Evolutionary conservation across 2,888 invertebrate genomes (phyloP).

Genomic region (Dasysyrphus albostriatus): DNA sequence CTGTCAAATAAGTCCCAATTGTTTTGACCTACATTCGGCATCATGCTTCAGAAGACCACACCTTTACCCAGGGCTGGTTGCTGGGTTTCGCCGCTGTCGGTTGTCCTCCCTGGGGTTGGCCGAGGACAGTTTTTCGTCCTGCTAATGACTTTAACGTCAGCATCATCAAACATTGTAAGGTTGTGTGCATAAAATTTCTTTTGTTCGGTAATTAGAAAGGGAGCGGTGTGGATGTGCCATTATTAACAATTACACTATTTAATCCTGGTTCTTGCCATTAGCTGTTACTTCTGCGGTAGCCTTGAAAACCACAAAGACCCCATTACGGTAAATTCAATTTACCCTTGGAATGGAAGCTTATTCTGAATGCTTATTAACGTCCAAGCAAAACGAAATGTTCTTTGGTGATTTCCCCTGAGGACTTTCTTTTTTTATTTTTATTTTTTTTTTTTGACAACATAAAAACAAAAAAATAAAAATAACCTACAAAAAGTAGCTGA

Average conservation of each 20-base stretch:
- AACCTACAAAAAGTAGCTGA: constrained; percentile 54
- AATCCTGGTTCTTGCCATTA: constrained; percentile 68
- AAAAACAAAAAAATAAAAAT: constrained; percentile 19
- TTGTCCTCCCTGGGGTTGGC: constrained; percentile 39
- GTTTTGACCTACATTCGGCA: constrained; percentile 68
- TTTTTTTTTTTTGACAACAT: not conserved
- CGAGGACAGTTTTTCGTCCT: constrained; percentile 35
- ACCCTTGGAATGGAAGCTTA: constrained; percentile 41
- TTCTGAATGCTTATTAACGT: constrained; percentile 60
- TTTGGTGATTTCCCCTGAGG: constrained; percentile 68
- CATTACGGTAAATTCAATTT: constrained; percentile 58
- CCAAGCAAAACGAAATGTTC: constrained; percentile 56
- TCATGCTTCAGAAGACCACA: constrained; percentile 1
- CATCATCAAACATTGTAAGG: constrained; percentile 52
- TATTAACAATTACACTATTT: constrained; percentile 72
- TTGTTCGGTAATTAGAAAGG: constrained; percentile 69
- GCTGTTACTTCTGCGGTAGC: constrained; percentile 37
- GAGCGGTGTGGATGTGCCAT: constrained; percentile 63
- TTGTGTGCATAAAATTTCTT: constrained; percentile 21
- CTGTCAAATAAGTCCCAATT: constrained; percentile 75
- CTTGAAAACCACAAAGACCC: constrained; percentile 41
- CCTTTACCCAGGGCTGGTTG: constrained; percentile 5
- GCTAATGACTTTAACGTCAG: constrained; percentile 65
- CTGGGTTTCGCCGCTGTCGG: not conserved
- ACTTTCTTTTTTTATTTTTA: not conserved